Evolutionary conservation across 2,888 invertebrate species (phyloP).

Genomic region (Acanthosoma haemorrhoidale): DNA sequence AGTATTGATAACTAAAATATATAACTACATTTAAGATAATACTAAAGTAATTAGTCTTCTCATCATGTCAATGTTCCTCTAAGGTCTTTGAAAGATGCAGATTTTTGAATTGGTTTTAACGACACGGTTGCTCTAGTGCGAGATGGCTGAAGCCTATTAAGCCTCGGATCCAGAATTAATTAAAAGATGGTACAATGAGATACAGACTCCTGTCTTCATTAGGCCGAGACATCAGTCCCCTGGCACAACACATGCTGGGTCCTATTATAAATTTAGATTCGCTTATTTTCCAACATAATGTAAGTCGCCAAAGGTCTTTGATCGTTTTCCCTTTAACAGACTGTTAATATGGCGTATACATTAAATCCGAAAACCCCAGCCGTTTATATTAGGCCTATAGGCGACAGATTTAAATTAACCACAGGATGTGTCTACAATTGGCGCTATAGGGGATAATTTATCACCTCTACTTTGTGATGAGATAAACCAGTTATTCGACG

Average conservation of each 20-base stretch:
- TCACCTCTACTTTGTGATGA: not conserved
- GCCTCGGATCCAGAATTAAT: not conserved
- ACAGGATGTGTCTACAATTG: not conserved
- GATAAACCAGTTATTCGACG: not conserved
- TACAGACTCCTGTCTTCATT: constrained; percentile 20
- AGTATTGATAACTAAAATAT: no score
- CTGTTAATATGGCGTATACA: constrained; percentile 4
- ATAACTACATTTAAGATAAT: no score
- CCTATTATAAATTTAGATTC: constrained; percentile 6
- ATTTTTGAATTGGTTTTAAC: no score
- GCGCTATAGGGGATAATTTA: not conserved
- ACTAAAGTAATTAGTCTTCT: no score
- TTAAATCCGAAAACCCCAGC: constrained; percentile 1
- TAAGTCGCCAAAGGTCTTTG: not conserved
- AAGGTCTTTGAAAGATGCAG: no score
- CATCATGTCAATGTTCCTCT: no score
- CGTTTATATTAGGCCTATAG: not conserved
- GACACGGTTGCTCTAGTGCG: no score
- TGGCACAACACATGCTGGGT: constrained; percentile 1
- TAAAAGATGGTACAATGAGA: constrained; percentile 14
- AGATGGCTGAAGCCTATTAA: constrained; percentile 4
- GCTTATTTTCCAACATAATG: constrained; percentile 14
- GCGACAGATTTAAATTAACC: constrained; percentile 1
- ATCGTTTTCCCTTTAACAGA: constrained; percentile 7
- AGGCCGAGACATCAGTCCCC: not conserved